Base-by-base conservation (phyloP, 2,113 vertebrate species). In the Sebastes schlegelii region DNA sequence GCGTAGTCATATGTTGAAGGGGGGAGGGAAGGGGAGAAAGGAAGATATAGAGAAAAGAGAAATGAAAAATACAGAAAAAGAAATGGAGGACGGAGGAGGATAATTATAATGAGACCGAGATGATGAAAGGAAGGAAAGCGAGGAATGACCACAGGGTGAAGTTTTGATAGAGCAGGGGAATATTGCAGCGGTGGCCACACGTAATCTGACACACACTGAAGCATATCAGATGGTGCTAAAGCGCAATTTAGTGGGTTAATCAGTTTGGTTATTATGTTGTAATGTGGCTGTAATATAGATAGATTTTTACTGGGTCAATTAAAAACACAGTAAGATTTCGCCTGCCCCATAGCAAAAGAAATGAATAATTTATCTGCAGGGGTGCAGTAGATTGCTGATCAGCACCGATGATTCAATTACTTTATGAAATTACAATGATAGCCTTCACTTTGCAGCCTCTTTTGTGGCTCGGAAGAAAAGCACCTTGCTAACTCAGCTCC, bases 61-160 rank as follows among this genome's bases (percentile, higher is more conserved):
- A 52, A 74, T 66, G 19, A 58, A 73, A 84, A 66, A 70, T 26
- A 79, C 65, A 55, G 34, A 62, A 48, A 70, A 64, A 34, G 21
- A 81, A 73, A 70, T 40, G 40, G 9, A 66, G 77, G 68, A 78
- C 70, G 79, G 54, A 80, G 77, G 57, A 85, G 45, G 19, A 62
- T 67, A 79, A 86, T 86, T 77, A 73, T 86, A 82, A 90, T 86
- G 83, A 87, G 77, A 70, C 64, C 12, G 1, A 52, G 70, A 66
- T 74, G 82, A 88, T 88, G 60, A 83, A 88, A 86, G 70, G 74
- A 69, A 66, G n/a, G 23, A 73, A 48, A 74, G 55, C 40, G 9
- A 63, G 48, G 64, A 86, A 86, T 83, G 85, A 86, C 85, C 89
- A 74, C 83, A 54, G 91, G 83, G 64, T 40, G 26, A 79, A 60